Evolutionary conservation across 2,888 invertebrate genomes (phyloP), one percentile per base, ranked within the genome.

Genomic region (Campoplex nolae): DNA sequence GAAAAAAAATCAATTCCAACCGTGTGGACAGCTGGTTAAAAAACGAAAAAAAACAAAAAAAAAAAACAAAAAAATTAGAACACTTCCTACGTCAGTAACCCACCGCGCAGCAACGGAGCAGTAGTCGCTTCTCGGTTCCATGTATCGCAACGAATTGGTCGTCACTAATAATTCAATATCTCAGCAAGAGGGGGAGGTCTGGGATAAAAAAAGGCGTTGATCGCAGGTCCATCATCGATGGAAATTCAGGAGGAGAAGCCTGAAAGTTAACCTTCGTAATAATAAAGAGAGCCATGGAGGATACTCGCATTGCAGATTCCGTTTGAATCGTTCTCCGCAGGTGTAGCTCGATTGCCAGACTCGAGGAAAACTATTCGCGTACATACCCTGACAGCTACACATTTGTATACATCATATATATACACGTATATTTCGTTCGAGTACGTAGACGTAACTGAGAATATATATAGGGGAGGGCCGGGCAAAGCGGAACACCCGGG

Each of bases 331-430:
- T 81, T 62, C 23, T 23, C 18, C 84, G 78, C 86, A 86, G 84
- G 88, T 88, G 88, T 68, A 84, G 79, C 76, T 80, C 80, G 76
- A 83, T 83, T 65, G 70, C 51, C 35, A 81, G 74, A 75, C 54
- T 62, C 62, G 51, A 38, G 84, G 67, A 84, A 80, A 79, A 70
- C 75, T 70, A 54, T 65, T 54, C 71, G 79, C 51, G 67, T 65
- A 79, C 48, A 67, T 67, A 51, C 68, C n/a, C 32, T 54, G 32
- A 45, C 56, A 3, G 38, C 38, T 38, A 84, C 56, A 23, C 23
- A 23, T 23, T 23, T 0, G 32, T 68, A 35, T 16, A 28, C 13
- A 38, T 51, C 1, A 18, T n/a, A 42, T 1, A 13, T 32, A 67
- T 56, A 83, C 13, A 67, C n/a, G 2, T 48, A 42, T n/a, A 28